phyloP scores from a whole-genome alignment of 2,797 vertebrate genomes.

The Helarctos malayanus region DNA sequence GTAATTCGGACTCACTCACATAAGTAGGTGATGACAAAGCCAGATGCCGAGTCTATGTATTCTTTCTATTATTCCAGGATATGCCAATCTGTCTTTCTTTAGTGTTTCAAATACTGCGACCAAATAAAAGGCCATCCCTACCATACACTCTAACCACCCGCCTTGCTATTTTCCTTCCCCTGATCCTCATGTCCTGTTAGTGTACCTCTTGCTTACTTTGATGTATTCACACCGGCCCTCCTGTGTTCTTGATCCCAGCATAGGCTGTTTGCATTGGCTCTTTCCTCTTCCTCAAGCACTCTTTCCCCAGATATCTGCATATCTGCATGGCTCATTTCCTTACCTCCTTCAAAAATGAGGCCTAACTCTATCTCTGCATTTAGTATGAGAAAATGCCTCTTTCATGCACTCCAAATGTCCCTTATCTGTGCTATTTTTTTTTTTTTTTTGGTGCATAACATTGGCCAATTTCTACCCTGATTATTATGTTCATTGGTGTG shows the following conservation, averaged over 20 bases:
- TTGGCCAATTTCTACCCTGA: neutral
- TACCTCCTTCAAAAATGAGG: neutral
- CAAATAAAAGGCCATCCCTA: neutral
- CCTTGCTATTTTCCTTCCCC: neutral
- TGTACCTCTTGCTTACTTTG: neutral
- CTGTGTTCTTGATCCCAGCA: rapidly evolving
- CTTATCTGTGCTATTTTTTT: neutral
- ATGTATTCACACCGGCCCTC: neutral
- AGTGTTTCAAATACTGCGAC: neutral
- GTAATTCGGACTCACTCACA: neutral
- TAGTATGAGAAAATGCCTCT: neutral
- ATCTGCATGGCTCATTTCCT: neutral
- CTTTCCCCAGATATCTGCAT: neutral
- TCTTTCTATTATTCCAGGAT: neutral
- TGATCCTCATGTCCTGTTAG: neutral
- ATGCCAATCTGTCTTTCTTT: neutral
- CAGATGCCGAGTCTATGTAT: neutral
- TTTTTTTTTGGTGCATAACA: neutral
- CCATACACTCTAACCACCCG: neutral
- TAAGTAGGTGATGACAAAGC: neutral
- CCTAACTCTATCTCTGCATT: neutral
- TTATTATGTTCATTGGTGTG: neutral
- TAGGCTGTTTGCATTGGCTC: neutral
- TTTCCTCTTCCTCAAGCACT: neutral
- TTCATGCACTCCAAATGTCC: neutral